Base-by-base conservation (phyloP, 1,140 invertebrate species). In the Anadara kagoshimensis region DNA sequence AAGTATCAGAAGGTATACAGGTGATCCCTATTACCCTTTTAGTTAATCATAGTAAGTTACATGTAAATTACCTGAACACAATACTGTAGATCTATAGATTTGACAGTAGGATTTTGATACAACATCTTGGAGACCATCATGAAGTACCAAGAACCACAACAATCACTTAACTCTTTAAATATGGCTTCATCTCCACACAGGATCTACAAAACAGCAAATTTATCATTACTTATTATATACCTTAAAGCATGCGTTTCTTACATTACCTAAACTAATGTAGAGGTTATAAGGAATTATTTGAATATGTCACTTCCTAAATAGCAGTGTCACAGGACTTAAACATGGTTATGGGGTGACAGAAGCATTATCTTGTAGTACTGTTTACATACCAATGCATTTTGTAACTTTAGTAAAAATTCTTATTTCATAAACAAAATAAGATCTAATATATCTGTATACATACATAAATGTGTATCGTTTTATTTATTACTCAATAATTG, bases 91-190 rank as follows among this genome's bases (percentile, higher is more conserved):
- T 97, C 94, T 76, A 92, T 92, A 7, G 93, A 91, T 82, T 88
- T 94, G 51, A 95, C 93, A 69, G 93, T 94, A 0, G 96, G 96
- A 67, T 93, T 92, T 8, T 94, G 94, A 87, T 94, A 97, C 57
- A 97, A 91, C 53, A 97, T 91, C 90, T 93, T 94, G 12, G 95
- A 94, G 0, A 95, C 93, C 75, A 98, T 89, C 75, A 95, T 90
- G 87, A 97, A 95, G 85, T 96, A 97, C 96, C 96, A 98, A 16
- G 94, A 94, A 57, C 93, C 92, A 77, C 95, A 95, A 45, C 93
- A 90, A 26, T 91, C 85, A 53, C 81, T 83, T 43, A 94, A 91
- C 56, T 92, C 91, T 83, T 92, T 91, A 85, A 96, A 93, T 10
- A 93, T 91, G 14, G 90, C 76, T 71, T 93, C 93, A 73, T 96